Percentiles rank a stretch among this genome's conserved stretches.
Conservation (phyloP, 37 sponge, comb jelly and placozoan species). For the Theonella swinhoei region DNA sequence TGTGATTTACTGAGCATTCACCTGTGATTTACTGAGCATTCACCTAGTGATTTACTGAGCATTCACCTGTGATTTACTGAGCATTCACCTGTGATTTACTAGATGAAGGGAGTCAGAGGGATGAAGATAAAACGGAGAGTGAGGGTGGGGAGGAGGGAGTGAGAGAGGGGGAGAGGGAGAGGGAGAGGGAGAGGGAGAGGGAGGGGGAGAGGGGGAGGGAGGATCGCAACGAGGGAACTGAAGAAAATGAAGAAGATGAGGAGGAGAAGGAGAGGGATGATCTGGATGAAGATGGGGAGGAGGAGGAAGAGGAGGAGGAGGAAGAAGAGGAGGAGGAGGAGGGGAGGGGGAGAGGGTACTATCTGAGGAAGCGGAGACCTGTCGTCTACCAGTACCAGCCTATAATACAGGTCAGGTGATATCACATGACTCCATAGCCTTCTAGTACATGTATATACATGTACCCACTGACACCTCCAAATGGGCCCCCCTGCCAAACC, state of each 20-base stretch:
- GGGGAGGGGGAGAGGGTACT: slow-evolving; percentile 51
- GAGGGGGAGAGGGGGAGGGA: slow-evolving; percentile 16
- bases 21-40: no score
- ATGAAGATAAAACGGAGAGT: no score
- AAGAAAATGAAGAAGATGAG: not conserved
- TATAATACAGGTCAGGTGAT: slow-evolving; percentile 50
- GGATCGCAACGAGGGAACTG: not conserved
- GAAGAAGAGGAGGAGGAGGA: slow-evolving; percentile 49
- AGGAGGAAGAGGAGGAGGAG: slow-evolving; percentile 19
- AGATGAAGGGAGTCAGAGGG: no score
- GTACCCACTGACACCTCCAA: no score
- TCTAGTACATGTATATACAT: no score
- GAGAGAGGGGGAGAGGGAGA: not conserved
- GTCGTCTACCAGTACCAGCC: slow-evolving; percentile 81
- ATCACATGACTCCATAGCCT: no score
- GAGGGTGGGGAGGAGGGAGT: not conserved
- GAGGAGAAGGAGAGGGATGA: slow-evolving; percentile 11
- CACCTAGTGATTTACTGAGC: no score
- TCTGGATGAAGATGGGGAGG: slow-evolving; percentile 41
- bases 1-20: no score
- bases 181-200: not conserved
- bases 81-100: no score
- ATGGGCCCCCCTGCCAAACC: no score
- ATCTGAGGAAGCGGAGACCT: slow-evolving; percentile 81
- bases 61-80: no score